phyloP scores from a whole-genome alignment of 2,797 vertebrate species.

The Rhincodon typus region DNA sequence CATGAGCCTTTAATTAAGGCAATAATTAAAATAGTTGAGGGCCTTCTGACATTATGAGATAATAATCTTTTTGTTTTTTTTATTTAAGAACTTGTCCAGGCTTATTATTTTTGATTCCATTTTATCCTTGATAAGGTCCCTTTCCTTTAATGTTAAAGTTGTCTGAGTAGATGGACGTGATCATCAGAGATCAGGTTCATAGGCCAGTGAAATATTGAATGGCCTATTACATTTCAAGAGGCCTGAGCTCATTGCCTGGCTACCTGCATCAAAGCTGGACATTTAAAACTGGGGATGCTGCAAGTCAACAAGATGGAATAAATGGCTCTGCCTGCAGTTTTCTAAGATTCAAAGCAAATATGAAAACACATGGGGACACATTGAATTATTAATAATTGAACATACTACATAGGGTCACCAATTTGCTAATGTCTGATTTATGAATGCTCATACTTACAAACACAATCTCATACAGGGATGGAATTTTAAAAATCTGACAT shows the following conservation, averaged over 20 bases:
- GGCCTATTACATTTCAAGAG: background rate
- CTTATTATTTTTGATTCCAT: constrained; percentile 3
- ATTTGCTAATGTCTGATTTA: too few species aligned
- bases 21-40: background rate
- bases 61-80: background rate
- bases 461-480: too few species aligned
- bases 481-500: too few species aligned
- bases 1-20: constrained; percentile 25
- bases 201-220: constrained; percentile 4
- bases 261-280: background rate
- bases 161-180: background rate
- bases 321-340: background rate
- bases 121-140: constrained; percentile 8
- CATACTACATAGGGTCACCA: too few species aligned
- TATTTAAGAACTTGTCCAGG: constrained; percentile 7
- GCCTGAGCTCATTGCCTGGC: background rate
- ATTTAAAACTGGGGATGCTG: background rate
- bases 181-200: constrained; percentile 3
- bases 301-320: background rate
- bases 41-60: background rate
- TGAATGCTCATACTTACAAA: too few species aligned
- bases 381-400: background rate
- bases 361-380: background rate
- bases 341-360: background rate
- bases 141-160: background rate